Percentiles rank a stretch among this genome's conserved stretches.
These are phyloP conservation scores for Oryzias celebensis DNA, from an alignment of 2,113 vertebrate genomes.

Conservation along the genomic window DNA sequence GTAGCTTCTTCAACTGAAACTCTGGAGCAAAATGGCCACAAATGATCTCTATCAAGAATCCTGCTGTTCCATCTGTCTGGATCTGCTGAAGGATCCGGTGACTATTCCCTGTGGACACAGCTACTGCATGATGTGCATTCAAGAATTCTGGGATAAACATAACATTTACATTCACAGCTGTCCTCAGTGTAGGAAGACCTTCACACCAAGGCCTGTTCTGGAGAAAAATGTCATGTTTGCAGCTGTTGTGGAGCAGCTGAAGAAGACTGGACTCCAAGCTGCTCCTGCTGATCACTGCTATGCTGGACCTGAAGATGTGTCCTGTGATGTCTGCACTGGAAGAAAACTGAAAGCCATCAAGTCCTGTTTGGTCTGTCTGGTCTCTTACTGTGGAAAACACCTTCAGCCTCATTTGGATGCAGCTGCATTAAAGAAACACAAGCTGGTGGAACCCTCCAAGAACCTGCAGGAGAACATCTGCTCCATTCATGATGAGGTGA, in stretches of 20 bases:
- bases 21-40: too few relatives aligned
- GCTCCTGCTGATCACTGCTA: not conserved
- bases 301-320: conserved; percentile 7
- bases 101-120: conserved; percentile 16
- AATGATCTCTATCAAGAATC: not conserved
- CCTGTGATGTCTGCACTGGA: too few relatives aligned
- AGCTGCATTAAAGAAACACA: not conserved
- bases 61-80: not conserved
- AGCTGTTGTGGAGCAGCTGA: too few relatives aligned
- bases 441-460: not conserved
- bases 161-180: too few relatives aligned
- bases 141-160: too few relatives aligned
- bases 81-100: not conserved
- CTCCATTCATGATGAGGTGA: conserved; percentile 13
- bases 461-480: conserved; percentile 24
- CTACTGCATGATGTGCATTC: conserved; percentile 2
- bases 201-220: not conserved
- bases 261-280: too few relatives aligned
- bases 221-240: not conserved
- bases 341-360: too few relatives aligned
- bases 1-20: too few relatives aligned
- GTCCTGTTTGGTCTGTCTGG: too few relatives aligned
- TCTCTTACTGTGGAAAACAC: not conserved
- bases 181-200: not conserved
- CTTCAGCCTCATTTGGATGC: conserved; percentile 4